Evolutionary conservation across 2,888 invertebrate genomes (phyloP).

Genomic region (Apamea anceps): DNA sequence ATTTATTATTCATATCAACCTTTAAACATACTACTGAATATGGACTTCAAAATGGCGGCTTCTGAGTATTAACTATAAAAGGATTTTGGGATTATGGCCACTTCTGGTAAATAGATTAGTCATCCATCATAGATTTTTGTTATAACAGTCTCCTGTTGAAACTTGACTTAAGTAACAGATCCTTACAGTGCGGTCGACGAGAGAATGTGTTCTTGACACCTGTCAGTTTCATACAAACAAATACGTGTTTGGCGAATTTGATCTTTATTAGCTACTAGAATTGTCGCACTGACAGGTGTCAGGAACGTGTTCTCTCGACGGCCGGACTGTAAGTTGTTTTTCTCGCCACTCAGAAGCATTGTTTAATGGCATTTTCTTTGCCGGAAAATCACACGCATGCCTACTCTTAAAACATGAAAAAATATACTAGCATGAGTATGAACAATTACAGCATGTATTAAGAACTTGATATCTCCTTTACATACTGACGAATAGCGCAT

Average conservation of each 20-base stretch:
- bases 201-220: background rate
- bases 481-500: slow-evolving; percentile 40
- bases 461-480: slow-evolving; percentile 38
- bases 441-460: slow-evolving; percentile 36
- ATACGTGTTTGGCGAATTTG: background rate
- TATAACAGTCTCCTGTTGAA: background rate
- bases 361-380: background rate
- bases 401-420: slow-evolving; percentile 4
- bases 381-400: slow-evolving; percentile 13
- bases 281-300: background rate
- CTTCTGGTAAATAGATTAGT: background rate
- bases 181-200: background rate
- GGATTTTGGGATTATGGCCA: slow-evolving; percentile 16
- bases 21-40: slow-evolving; percentile 1
- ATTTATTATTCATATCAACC: slow-evolving; percentile 36
- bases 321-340: background rate
- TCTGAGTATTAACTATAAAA: background rate
- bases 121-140: background rate
- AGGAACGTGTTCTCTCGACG: background rate
- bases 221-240: background rate
- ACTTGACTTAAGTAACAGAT: background rate
- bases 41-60: slow-evolving; percentile 1
- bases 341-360: background rate
- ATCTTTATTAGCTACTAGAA: background rate
- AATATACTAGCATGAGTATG: slow-evolving; percentile 6